Conservation (phyloP, 2,888 invertebrate species). For the Cosmia trapezina region DNA sequence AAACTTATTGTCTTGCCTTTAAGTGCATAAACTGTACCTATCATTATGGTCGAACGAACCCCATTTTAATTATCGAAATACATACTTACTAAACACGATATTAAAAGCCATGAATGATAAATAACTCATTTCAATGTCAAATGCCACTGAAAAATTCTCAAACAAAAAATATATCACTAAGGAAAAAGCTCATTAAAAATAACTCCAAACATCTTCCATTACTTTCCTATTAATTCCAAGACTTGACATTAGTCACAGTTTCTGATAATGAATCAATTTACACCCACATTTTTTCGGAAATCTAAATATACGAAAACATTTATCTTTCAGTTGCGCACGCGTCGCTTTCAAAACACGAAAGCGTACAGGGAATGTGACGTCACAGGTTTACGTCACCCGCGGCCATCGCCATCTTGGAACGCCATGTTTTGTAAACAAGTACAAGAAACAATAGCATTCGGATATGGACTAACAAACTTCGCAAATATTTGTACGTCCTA, state of each 20-base stretch:
- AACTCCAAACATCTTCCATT: constrained; percentile 21
- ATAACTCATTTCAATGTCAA: constrained; percentile 46
- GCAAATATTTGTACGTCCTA: constrained; percentile 70
- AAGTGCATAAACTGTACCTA: constrained; percentile 8
- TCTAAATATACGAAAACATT: constrained; percentile 65
- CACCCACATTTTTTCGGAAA: constrained; percentile 60
- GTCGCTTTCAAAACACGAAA: constrained; percentile 70
- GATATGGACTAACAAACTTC: constrained; percentile 78
- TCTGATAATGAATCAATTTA: constrained; percentile 68
- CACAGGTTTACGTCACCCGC: constrained; percentile 73
- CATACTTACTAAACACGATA: background rate
- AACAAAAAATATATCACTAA: constrained; percentile 39
- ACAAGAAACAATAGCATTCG: constrained; percentile 78
- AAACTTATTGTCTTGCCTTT: background rate
- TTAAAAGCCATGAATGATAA: constrained; percentile 12
- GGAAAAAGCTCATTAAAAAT: constrained; percentile 50
- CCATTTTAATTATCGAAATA: background rate
- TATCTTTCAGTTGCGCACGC: constrained; percentile 76
- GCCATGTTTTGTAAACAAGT: constrained; percentile 80
- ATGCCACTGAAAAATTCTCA: constrained; percentile 38
- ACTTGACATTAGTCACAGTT: constrained; percentile 57
- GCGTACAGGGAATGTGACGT: constrained; percentile 77
- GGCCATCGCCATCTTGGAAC: constrained; percentile 71
- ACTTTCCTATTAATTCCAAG: constrained; percentile 43
- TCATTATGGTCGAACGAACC: background rate